These are phyloP conservation scores for Elaeidobius kamerunicus DNA, from an alignment of 2,888 invertebrate genomes.

Conservation along the genomic window DNA sequence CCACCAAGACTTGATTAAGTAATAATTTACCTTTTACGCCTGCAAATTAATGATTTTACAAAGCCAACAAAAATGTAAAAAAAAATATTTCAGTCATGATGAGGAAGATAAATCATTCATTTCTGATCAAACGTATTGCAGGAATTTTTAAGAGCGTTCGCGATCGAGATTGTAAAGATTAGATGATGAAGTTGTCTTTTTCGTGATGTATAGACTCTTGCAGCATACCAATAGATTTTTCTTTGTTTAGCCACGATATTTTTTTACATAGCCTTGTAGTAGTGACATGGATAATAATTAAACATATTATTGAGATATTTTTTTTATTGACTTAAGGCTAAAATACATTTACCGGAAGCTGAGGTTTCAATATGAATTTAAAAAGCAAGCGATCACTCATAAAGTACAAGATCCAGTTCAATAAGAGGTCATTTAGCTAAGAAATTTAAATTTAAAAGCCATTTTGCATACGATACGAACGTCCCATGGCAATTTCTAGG, in stretches of 20 bases:
- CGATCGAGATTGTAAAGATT: conserved; percentile 20
- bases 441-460: conserved; percentile 2
- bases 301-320: conserved; percentile 4
- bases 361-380: no score
- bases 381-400: no score
- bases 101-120: conserved; percentile 18
- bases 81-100: conserved; percentile 11
- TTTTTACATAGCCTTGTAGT: no score
- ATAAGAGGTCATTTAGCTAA: no score
- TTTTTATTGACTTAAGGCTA: no score
- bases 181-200: conserved; percentile 24
- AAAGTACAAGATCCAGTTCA: no score
- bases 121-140: conserved; percentile 17
- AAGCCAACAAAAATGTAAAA: conserved; percentile 8
- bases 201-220: conserved; percentile 17
- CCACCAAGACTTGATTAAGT: conserved; percentile 5
- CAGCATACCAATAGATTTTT: conserved; percentile 12
- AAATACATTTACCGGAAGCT: no score
- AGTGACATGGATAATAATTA: no score
- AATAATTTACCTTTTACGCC: conserved; percentile 12
- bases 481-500: no score
- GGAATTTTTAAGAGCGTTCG: conserved; percentile 21
- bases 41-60: no score
- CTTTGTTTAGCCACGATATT: no score
- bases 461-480: conserved; percentile 5